Percentiles rank a stretch among this genome's conserved stretches.
phyloP scores from a whole-genome alignment of 2,888 invertebrate genomes.

The Chymomyza procnemis region DNA sequence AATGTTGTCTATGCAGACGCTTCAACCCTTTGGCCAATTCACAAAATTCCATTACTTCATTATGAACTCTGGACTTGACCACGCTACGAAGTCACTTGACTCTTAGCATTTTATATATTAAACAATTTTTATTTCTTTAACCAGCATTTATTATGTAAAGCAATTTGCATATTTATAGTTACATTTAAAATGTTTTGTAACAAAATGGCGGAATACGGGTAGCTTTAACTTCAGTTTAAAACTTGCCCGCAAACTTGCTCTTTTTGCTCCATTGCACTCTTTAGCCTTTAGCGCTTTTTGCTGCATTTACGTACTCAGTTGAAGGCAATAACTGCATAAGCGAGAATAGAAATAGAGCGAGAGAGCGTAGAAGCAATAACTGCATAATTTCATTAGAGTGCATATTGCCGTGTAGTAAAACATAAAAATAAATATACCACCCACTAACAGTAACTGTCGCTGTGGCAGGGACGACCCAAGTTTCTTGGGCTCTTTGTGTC shows the following conservation, averaged over 20 bases:
- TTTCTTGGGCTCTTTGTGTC: not conserved
- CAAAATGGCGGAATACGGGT: not conserved
- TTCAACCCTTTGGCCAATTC: not conserved
- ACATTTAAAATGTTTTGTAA: constrained; percentile 5
- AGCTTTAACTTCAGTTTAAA: not conserved
- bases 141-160: constrained; percentile 51
- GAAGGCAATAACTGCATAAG: constrained; percentile 57
- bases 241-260: not conserved
- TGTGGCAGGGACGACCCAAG: not conserved
- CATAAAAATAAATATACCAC: constrained; percentile 45
- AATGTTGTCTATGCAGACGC: not conserved
- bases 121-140: not conserved
- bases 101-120: not conserved
- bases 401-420: constrained; percentile 46
- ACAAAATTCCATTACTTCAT: not conserved
- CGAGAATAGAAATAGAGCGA: too few relatives aligned
- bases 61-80: not conserved
- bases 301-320: not conserved
- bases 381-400: constrained; percentile 62
- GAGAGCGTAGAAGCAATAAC: constrained; percentile 60
- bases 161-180: constrained; percentile 58
- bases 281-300: not conserved
- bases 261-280: not conserved
- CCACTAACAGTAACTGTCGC: constrained; percentile 17
- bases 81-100: not conserved